Conservation (phyloP, 2,797 vertebrate species). For the Steatocranus sp. region DNA sequence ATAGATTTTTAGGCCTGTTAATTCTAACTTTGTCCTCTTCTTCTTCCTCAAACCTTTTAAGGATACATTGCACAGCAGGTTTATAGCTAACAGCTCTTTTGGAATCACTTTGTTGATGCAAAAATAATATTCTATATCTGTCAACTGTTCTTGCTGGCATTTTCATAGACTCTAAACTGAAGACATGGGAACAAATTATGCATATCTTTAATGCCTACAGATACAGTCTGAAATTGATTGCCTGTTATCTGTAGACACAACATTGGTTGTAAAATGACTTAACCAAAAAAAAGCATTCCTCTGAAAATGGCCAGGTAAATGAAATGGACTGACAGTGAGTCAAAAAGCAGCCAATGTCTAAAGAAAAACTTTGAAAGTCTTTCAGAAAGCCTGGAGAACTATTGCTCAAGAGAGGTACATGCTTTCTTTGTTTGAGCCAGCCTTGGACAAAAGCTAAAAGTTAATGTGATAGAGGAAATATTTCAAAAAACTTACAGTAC, state of each 20-base stretch:
- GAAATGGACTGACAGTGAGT: neutral
- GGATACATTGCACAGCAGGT: neutral
- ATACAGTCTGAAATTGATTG: neutral
- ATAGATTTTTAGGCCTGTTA: neutral
- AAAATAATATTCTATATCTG: neutral
- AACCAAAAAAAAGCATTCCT: neutral
- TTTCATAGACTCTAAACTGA: neutral
- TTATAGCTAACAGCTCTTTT: neutral
- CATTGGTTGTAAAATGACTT: neutral
- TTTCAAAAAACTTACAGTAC: neutral
- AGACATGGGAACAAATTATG: neutral
- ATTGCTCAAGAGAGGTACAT: neutral
- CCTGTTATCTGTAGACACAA: neutral
- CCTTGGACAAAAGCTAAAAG: neutral
- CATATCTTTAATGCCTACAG: neutral
- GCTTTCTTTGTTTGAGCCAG: neutral
- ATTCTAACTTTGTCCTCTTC: neutral
- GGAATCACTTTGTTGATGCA: neutral
- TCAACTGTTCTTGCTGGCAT: neutral
- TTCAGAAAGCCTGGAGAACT: neutral
- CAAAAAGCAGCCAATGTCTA: fast-evolving
- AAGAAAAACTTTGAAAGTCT: neutral
- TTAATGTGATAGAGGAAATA: neutral
- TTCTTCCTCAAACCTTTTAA: neutral
- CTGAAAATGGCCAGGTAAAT: neutral